Base-by-base conservation (phyloP, 2,797 vertebrate genomes). In the Paratrypauchen microcephalus region DNA sequence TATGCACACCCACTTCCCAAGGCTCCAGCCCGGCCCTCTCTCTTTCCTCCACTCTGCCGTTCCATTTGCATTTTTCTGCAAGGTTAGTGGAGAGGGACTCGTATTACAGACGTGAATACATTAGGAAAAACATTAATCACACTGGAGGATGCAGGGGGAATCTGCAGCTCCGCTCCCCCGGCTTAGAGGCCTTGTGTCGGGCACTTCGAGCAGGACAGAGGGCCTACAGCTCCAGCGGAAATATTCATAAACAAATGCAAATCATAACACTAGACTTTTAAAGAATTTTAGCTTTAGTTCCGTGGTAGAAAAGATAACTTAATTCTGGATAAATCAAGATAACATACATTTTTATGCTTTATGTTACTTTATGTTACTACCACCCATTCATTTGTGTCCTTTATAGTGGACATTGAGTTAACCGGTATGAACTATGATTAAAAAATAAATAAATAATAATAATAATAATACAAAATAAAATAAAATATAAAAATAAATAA, bases 1-100 rank as follows among this genome's bases (percentile, higher is more conserved):
- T 90, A 93, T 93, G 91, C 89, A 92, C 91, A 91, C 91, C 92
- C 90, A 87, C 86, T 78, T 85, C 66, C 77, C 90, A 92, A 92
- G 91, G 91, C 83, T 91, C 71, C 80, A 76, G 87, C 81, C 83
- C 89, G 72, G 80, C 90, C 88, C 84, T 86, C 72, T 75, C 74
- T 88, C 78, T 86, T 86, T 90, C 73, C 78, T 32, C 60, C 82
- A 85, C 79, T 89, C 91, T 92, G 85, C 85, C 81, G 78, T 83
- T 88, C 91, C 85, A 93, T 93, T 94, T 90, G 90, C 92, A 93
- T 94, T 93, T 92, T 93, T 92, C 92, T 92, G 91, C 89, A 92
- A 92, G 90, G 89, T 91, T 92, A 90, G 88, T 87, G 78, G 80
- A 78, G 80, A 78, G 88, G 88, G 90, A 88, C 89, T 92, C 85